These are phyloP conservation scores for Natator depressus DNA, from an alignment of 2,113 vertebrate species.

Conservation along the genomic window DNA sequence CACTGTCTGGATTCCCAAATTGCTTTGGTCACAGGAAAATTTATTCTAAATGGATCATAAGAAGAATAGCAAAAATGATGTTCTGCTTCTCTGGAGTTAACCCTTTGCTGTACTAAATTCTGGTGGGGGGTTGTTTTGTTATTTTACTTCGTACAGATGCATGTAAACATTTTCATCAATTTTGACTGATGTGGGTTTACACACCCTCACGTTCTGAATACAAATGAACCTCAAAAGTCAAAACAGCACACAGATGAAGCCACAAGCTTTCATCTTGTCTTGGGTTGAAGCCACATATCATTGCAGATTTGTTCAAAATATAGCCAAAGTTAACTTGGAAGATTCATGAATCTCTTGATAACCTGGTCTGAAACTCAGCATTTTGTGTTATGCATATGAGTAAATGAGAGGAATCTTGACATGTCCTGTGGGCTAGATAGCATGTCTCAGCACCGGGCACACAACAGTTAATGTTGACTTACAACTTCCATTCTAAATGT, in stretches of 20 bases:
- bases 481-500: not conserved
- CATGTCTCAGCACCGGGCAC: not conserved
- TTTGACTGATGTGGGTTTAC: not conserved
- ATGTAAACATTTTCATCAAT: not conserved
- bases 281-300: not conserved
- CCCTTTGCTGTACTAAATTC: not conserved
- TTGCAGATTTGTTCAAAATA: not conserved
- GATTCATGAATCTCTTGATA: no score
- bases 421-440: not conserved
- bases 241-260: not conserved
- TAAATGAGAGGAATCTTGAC: not conserved
- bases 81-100: not conserved
- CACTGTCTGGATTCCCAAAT: not conserved
- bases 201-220: not conserved
- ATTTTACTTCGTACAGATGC: not conserved
- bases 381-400: not conserved
- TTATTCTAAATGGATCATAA: not conserved
- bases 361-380: no score
- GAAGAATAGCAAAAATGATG: not conserved
- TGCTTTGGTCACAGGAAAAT: not conserved
- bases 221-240: not conserved
- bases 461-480: slow-evolving; percentile 14
- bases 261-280: not conserved
- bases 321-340: not conserved
- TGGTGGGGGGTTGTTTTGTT: not conserved